Percentiles rank a stretch among this genome's conserved stretches.
Conservation (phyloP, 2,797 vertebrate genomes). For the Lagodon rhomboides region DNA sequence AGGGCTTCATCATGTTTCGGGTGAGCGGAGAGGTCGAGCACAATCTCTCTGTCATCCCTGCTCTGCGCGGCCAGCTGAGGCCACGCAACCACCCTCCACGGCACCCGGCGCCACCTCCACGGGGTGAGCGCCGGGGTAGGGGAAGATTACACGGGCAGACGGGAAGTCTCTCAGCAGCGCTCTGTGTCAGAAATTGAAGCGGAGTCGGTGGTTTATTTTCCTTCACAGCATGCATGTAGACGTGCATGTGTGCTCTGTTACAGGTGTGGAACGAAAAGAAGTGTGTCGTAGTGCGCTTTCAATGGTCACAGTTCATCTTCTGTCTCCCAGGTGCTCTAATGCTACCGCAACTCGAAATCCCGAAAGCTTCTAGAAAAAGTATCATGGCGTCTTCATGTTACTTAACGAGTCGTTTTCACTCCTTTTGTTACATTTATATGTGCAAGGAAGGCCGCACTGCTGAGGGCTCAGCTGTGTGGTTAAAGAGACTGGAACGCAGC, state of each 20-base stretch:
- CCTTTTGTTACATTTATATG: too few relatives aligned
- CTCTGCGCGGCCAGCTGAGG: constrained; percentile 59
- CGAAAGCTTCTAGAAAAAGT: too few relatives aligned
- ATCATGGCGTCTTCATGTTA: too few relatives aligned
- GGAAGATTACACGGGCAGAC: constrained; percentile 30
- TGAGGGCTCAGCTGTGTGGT: too few relatives aligned
- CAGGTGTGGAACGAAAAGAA: neutral
- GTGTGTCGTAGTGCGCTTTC: neutral
- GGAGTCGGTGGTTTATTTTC: constrained; percentile 18
- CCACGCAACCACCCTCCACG: constrained; percentile 23
- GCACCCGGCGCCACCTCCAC: constrained; percentile 44
- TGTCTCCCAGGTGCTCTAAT: neutral
- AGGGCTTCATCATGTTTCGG: constrained; percentile 70
- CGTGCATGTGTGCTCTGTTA: neutral
- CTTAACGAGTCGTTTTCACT: too few relatives aligned
- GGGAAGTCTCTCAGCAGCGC: constrained; percentile 47
- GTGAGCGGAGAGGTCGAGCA: constrained; percentile 66
- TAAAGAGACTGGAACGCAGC: too few relatives aligned
- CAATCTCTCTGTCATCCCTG: constrained; percentile 63
- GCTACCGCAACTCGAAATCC: neutral
- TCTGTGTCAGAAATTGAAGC: constrained; percentile 58
- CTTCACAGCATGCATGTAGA: constrained; percentile 18
- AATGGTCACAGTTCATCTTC: neutral
- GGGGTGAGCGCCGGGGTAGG: constrained; percentile 28
- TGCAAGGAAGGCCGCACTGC: too few relatives aligned